Evolutionary conservation across 2,888 invertebrate genomes (phyloP).

Genomic region (Andrena fulva): DNA sequence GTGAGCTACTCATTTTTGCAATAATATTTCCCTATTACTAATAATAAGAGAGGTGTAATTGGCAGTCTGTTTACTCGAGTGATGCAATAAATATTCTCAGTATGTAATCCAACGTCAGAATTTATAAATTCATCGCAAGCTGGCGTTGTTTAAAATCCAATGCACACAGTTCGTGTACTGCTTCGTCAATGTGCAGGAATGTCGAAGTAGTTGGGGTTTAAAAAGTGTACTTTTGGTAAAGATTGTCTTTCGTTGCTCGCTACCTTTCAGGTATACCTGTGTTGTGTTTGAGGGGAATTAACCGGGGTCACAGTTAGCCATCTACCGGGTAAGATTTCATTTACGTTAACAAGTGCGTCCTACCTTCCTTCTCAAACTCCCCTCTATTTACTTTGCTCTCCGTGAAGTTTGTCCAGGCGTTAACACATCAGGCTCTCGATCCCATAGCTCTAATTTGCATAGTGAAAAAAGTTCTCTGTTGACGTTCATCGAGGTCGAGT

Average conservation of each 20-base stretch:
- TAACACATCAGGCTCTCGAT: conserved; percentile 6
- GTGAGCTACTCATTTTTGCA: too few species aligned
- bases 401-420: conserved; percentile 12
- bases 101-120: too few species aligned
- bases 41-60: too few species aligned
- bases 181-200: too few species aligned
- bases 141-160: too few species aligned
- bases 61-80: too few species aligned
- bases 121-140: too few species aligned
- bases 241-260: background rate
- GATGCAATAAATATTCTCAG: too few species aligned
- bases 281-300: conserved; percentile 26
- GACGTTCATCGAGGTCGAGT: background rate
- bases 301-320: background rate
- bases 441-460: conserved; percentile 5
- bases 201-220: too few species aligned
- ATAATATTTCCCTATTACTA: too few species aligned
- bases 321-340: conserved; percentile 16
- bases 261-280: background rate
- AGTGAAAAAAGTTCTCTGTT: background rate
- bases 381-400: conserved; percentile 22
- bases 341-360: background rate
- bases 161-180: too few species aligned
- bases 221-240: background rate
- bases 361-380: background rate